Conservation (phyloP, 2,888 invertebrate genomes). For the Digitonthophagus gazella region DNA sequence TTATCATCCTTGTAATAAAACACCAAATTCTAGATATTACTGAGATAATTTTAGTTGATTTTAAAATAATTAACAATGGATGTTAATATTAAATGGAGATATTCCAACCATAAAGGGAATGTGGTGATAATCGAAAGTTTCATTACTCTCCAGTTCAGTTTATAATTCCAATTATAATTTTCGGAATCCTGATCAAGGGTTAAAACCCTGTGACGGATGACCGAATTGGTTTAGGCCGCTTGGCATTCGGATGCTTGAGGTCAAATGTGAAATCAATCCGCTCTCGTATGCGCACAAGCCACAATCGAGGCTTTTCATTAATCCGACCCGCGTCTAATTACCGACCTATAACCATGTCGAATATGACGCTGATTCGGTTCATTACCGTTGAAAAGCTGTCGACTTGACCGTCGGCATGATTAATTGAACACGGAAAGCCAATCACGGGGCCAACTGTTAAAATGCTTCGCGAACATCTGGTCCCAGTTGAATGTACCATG, state of each 20-base stretch:
- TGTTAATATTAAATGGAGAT: too few species aligned
- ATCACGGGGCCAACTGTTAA: conserved; percentile 12
- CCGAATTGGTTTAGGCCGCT: background rate
- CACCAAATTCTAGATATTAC: too few species aligned
- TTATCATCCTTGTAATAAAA: too few species aligned
- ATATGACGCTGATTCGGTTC: conserved; percentile 12
- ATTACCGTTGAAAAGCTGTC: conserved; percentile 12
- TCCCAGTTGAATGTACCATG: conserved; percentile 1
- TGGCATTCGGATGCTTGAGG: background rate
- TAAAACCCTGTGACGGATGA: background rate
- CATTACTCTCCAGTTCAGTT: background rate
- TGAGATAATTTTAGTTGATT: too few species aligned
- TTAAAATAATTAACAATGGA: too few species aligned
- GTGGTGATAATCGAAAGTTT: too few species aligned
- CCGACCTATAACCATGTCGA: conserved; percentile 7
- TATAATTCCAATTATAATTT: background rate
- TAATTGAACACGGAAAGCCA: conserved; percentile 16
- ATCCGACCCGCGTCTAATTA: conserved; percentile 4
- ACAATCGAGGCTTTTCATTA: background rate
- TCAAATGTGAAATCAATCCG: background rate
- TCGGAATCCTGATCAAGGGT: background rate
- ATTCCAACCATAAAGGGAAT: too few species aligned
- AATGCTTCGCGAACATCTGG: conserved; percentile 13
- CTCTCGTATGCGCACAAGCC: background rate
- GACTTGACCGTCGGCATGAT: conserved; percentile 14